These are phyloP conservation scores for Melipona bicolor DNA, from an alignment of 2,888 invertebrate species.

Conservation along the genomic window DNA sequence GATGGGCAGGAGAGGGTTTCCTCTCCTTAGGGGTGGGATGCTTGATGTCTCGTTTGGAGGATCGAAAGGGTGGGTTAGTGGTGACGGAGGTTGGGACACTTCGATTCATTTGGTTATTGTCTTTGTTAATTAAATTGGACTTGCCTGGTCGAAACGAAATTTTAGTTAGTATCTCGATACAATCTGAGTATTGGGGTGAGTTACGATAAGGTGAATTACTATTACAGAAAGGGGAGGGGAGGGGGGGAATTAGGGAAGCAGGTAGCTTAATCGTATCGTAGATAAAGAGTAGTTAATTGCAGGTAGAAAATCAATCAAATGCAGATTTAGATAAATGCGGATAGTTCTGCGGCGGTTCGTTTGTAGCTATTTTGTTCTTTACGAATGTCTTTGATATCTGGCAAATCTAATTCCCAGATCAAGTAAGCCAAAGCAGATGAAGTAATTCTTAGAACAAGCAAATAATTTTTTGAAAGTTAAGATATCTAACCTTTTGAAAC, in stretches of 20 bases:
- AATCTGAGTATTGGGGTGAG: too few relatives aligned
- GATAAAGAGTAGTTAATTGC: background rate
- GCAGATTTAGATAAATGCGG: background rate
- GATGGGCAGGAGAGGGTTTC: slow-evolving; percentile 72
- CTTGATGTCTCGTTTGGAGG: slow-evolving; percentile 15
- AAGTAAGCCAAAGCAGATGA: background rate
- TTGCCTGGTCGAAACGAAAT: too few relatives aligned
- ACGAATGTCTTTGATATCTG: background rate
- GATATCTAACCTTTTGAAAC: background rate
- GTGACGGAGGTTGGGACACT: slow-evolving; percentile 14
- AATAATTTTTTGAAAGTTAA: background rate
- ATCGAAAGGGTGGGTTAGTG: background rate
- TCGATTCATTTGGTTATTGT: background rate
- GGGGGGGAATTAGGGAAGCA: background rate
- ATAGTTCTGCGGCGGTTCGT: background rate
- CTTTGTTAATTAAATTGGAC: background rate
- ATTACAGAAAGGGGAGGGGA: too few relatives aligned
- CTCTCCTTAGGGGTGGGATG: slow-evolving; percentile 24
- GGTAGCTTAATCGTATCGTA: background rate
- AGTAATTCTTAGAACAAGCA: background rate
- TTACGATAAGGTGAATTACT: too few relatives aligned
- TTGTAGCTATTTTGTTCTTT: background rate
- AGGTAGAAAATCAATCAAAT: background rate
- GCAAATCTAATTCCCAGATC: background rate
- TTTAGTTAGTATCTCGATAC: too few relatives aligned